These are phyloP conservation scores for Drosophila subpulchrella DNA, from an alignment of 1,140 invertebrate genomes.

Conservation along the genomic window DNA sequence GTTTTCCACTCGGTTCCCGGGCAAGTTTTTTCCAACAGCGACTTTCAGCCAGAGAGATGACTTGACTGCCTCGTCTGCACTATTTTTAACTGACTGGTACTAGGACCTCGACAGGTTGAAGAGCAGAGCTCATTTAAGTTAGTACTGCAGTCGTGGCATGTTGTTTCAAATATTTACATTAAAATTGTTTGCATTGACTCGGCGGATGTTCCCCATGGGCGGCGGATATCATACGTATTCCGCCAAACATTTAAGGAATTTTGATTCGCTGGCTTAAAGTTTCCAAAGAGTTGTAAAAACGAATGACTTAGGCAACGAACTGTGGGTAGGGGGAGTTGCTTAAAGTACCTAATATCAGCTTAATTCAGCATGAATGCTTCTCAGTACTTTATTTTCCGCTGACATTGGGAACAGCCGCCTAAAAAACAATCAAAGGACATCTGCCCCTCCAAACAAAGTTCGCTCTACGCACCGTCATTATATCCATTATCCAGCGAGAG, in stretches of 20 bases:
- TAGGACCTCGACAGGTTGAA: conserved; percentile 14
- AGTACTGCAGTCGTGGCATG: conserved; percentile 31
- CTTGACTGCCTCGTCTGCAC: conserved; percentile 48
- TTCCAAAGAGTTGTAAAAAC: conserved; percentile 28
- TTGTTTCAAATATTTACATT: conserved; percentile 79
- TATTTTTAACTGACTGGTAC: conserved; percentile 69
- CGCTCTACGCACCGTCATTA: conserved; percentile 51
- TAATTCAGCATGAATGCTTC: conserved; percentile 17
- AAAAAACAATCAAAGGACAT: conserved; percentile 65
- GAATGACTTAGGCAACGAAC: conserved; percentile 40
- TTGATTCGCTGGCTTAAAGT: background rate
- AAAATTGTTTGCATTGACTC: conserved; percentile 63
- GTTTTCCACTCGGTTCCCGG: conserved; percentile 68
- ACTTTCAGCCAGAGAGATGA: conserved; percentile 17
- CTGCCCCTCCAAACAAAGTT: conserved; percentile 51
- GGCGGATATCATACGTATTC: conserved; percentile 25
- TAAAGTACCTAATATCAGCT: background rate
- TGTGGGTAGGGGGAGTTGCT: background rate
- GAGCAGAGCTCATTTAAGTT: conserved; percentile 65
- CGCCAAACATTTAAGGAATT: conserved; percentile 28
- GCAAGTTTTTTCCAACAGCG: conserved; percentile 22
- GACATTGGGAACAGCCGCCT: conserved; percentile 42
- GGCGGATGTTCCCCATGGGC: conserved; percentile 27
- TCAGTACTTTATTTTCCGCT: conserved; percentile 7
- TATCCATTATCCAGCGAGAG: conserved; percentile 47